phyloP scores from a whole-genome alignment of 2,888 invertebrate species.

The Lasioglossum zephyrum region DNA sequence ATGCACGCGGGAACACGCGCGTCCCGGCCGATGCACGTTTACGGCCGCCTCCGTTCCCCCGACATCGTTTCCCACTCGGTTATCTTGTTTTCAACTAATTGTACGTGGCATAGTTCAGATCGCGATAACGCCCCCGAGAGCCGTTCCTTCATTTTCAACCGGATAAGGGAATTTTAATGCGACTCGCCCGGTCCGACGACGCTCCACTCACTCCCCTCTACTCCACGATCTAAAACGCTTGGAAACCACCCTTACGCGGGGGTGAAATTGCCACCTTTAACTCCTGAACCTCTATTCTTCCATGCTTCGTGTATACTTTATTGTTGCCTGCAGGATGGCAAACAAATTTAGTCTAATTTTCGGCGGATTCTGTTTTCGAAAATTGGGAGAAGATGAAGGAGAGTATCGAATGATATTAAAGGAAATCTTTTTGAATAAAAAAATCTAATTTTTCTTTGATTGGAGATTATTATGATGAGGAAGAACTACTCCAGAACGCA shows the following conservation, averaged over 20 bases:
- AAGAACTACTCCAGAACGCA: too few species aligned
- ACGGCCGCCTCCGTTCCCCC: constrained; percentile 27
- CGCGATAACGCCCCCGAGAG: constrained; percentile 50
- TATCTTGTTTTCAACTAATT: constrained; percentile 83
- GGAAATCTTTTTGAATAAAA: too few species aligned
- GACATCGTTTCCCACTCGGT: constrained; percentile 61
- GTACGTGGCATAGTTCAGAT: constrained; percentile 79
- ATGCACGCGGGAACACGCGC: constrained; percentile 11
- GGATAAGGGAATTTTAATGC: constrained; percentile 36
- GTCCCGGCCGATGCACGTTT: constrained; percentile 37
- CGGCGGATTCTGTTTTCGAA: too few species aligned
- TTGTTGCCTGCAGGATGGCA: background rate
- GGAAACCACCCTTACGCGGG: background rate
- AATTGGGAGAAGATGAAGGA: too few species aligned
- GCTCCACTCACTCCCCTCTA: background rate
- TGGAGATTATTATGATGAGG: too few species aligned
- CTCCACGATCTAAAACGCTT: background rate
- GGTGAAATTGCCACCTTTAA: background rate
- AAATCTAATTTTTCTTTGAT: too few species aligned
- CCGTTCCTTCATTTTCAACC: constrained; percentile 32
- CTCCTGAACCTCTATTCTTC: background rate
- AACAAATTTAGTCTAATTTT: background rate
- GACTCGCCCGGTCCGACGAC: background rate
- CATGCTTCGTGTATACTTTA: background rate
- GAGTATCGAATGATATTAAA: too few species aligned